These are phyloP conservation scores for Sparus aurata DNA, from an alignment of 2,797 vertebrate species.

Conservation along the genomic window DNA sequence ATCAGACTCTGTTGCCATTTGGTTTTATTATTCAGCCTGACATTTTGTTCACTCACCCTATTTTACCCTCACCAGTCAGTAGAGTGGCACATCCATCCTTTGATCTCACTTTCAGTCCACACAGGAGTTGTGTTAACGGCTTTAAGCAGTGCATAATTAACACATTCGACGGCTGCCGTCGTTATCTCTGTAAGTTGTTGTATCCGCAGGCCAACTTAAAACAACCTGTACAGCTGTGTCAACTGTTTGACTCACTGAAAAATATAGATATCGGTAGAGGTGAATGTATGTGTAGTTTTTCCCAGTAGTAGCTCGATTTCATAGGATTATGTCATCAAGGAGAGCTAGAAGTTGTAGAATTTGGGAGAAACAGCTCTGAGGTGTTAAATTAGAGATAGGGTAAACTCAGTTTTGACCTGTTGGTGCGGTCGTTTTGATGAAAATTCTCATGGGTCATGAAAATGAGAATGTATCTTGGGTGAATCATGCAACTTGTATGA, in stretches of 20 bases:
- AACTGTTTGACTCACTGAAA: neutral
- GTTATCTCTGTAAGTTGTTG: neutral
- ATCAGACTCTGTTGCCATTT: slow-evolving; percentile 13
- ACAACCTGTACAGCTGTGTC: neutral
- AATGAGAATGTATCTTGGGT: neutral
- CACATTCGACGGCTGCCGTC: too few relatives aligned
- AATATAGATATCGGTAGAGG: neutral
- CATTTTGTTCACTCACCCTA: neutral
- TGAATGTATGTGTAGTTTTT: neutral
- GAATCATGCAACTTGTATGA: slow-evolving; percentile 27
- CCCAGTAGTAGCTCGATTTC: neutral
- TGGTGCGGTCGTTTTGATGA: neutral
- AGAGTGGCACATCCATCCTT: neutral
- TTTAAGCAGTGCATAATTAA: neutral
- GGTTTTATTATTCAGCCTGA: slow-evolving; percentile 24
- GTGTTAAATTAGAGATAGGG: neutral
- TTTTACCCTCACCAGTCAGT: neutral
- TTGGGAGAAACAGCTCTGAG: neutral
- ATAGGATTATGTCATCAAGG: neutral
- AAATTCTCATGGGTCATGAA: slow-evolving; percentile 16
- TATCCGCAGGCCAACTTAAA: neutral
- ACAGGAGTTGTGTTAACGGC: too few relatives aligned
- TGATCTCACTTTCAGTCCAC: neutral
- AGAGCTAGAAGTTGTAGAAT: neutral
- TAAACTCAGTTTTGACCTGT: slow-evolving; percentile 5